Evolutionary conservation across 2,888 invertebrate species (phyloP).

Genomic region (Eristalinus sepulchralis): DNA sequence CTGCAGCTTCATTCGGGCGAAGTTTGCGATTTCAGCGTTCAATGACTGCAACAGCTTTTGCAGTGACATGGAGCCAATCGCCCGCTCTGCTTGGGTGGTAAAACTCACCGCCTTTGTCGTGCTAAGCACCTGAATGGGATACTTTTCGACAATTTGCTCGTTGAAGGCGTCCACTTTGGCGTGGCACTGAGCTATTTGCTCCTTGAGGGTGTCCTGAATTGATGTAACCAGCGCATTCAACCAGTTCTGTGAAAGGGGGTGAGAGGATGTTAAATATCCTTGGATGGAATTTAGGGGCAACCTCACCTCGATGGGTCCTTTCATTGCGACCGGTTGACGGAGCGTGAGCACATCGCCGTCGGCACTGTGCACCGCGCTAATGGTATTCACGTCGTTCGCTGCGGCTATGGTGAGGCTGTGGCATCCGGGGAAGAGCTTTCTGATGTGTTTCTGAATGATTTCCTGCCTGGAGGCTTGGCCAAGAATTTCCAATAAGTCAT

Average conservation of each 20-base stretch:
- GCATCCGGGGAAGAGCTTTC: constrained; percentile 97
- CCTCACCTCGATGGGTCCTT: constrained; percentile 78
- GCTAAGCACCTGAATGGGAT: constrained; percentile 88
- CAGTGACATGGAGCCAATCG: constrained; percentile 86
- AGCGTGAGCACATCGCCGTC: constrained; percentile 78
- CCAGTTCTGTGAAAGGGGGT: constrained; percentile 75
- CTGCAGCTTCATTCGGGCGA: constrained; percentile 76
- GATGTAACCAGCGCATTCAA: constrained; percentile 87
- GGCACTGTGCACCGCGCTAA: constrained; percentile 82
- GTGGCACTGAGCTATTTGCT: constrained; percentile 84
- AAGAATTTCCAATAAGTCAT: constrained; percentile 96
- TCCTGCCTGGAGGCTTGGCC: constrained; percentile 94
- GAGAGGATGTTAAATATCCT: constrained; percentile 3
- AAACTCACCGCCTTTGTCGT: constrained; percentile 92
- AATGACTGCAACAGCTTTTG: constrained; percentile 82
- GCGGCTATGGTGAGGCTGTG: constrained; percentile 88
- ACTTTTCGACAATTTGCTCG: constrained; percentile 81
- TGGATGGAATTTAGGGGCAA: not conserved
- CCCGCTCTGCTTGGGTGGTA: constrained; percentile 91
- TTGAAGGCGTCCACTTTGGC: constrained; percentile 78
- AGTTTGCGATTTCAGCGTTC: constrained; percentile 79
- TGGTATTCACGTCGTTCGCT: constrained; percentile 74
- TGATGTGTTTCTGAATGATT: constrained; percentile 96
- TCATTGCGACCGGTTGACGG: constrained; percentile 76
- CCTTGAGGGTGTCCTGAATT: constrained; percentile 90